Base-by-base conservation (phyloP, 2,888 invertebrate species). In the Serripes groenlandicus region DNA sequence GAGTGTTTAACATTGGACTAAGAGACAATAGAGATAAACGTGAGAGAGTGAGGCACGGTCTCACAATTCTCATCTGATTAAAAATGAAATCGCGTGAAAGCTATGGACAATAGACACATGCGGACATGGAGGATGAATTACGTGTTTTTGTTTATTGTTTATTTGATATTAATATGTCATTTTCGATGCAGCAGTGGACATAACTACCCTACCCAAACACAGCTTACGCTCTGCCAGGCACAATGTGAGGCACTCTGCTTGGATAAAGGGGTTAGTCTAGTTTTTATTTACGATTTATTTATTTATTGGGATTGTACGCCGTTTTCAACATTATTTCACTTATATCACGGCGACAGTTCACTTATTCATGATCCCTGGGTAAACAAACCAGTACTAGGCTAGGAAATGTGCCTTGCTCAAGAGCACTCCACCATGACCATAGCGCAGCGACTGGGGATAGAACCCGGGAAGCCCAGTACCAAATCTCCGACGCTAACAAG, bases 181-280 rank as follows among this genome's bases (percentile, higher is more conserved):
- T 49, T 71, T 35, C 32, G 9, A 49, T 75, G 21, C 62, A 34
- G 21, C 62, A 42, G 37, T 37, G 66, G 66, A 66, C 34, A 42
- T 42, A 42, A 42, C 42, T 66, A 66, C 28, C 66, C 85, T 18
- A 75, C 75, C 15, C 64, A 78, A 0, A 85, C 87, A 5, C 85
- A 83, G 34, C 60, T 54, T 42, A 76, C 73, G 3, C 58, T 90
- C n/a, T 71, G 71, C n/a, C 54, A 71, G 54, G 89, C 88, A 0
- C 90, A 90, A 69, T 90, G 89, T 74, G 87, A 87, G 68, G 87
- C 89, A 0, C 70, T 89, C 7, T 88, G 89, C 69, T 72, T 84
- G 26, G 89, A 88, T 52, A 66, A 82, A 75, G 85, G 77, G 87
- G 90, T 90, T 85, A 86, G 73, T 73, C 2, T 21, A 34, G 2